Evolutionary conservation across 2,797 vertebrate genomes (phyloP).

Genomic region (Anniella stebbinsi): DNA sequence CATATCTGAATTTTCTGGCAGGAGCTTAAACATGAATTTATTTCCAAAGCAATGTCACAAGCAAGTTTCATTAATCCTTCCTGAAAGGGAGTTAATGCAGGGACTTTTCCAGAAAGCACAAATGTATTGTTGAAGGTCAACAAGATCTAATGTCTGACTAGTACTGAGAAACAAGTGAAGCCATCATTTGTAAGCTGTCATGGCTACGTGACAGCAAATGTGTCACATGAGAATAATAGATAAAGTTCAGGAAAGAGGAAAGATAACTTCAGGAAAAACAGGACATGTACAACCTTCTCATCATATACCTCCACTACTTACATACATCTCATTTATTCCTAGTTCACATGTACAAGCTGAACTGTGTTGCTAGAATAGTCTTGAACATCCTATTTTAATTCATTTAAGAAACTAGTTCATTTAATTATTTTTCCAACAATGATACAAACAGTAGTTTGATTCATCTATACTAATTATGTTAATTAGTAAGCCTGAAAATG

Average conservation of each 20-base stretch:
- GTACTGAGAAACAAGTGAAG: slow-evolving; percentile 68
- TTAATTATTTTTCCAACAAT: background rate
- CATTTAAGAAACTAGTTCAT: background rate
- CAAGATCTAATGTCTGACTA: slow-evolving; percentile 63
- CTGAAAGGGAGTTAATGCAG: slow-evolving; percentile 56
- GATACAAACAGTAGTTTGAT: background rate
- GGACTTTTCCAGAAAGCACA: slow-evolving; percentile 52
- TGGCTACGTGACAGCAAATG: slow-evolving; percentile 52
- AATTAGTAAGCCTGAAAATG: background rate
- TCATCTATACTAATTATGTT: background rate
- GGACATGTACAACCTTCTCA: slow-evolving; percentile 35
- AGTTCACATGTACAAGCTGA: fast-evolving
- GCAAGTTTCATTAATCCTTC: slow-evolving; percentile 43
- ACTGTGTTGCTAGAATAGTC: background rate
- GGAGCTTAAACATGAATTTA: slow-evolving; percentile 44
- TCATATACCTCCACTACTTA: background rate
- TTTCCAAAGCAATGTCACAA: slow-evolving; percentile 24
- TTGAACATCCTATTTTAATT: background rate
- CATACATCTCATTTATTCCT: background rate
- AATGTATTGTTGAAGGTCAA: slow-evolving; percentile 67
- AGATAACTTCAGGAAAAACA: slow-evolving; percentile 50
- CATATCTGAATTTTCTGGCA: slow-evolving; percentile 44
- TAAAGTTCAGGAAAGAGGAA: slow-evolving; percentile 54
- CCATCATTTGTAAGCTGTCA: slow-evolving; percentile 65
- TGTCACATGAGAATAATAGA: slow-evolving; percentile 67